Evolutionary conservation across 2,888 invertebrate species (phyloP).

Genomic region (Deilephila elpenor): DNA sequence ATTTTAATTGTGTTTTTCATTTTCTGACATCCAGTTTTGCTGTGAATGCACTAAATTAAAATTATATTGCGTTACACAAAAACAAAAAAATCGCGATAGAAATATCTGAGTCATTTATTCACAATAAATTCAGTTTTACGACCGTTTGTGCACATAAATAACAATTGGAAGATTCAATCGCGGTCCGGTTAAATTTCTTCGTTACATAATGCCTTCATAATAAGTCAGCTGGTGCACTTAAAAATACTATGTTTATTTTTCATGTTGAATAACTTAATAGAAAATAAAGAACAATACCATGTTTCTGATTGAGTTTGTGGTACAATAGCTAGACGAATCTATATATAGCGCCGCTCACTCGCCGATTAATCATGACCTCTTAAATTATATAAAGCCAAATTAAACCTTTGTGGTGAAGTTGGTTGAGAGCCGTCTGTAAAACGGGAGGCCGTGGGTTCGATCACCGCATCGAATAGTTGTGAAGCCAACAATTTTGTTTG

Average conservation of each 20-base stretch:
- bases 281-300: conserved; percentile 9
- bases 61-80: background rate
- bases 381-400: too few relatives aligned
- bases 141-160: conserved; percentile 1
- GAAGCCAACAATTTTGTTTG: too few relatives aligned
- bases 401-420: too few relatives aligned
- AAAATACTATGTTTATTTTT: background rate
- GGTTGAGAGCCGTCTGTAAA: too few relatives aligned
- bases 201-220: conserved; percentile 2
- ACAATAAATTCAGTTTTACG: conserved; percentile 7
- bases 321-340: background rate
- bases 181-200: background rate
- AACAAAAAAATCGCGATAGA: background rate
- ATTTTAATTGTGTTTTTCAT: too few relatives aligned
- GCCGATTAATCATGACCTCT: too few relatives aligned
- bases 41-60: background rate
- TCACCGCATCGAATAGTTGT: too few relatives aligned
- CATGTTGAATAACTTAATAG: conserved; percentile 4
- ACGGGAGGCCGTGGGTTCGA: too few relatives aligned
- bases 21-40: background rate
- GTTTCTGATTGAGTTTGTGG: background rate
- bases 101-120: background rate
- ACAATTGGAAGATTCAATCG: background rate
- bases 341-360: too few relatives aligned
- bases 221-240: background rate